phyloP scores from a whole-genome alignment of 2,113 vertebrate genomes.

The Alces alces region DNA sequence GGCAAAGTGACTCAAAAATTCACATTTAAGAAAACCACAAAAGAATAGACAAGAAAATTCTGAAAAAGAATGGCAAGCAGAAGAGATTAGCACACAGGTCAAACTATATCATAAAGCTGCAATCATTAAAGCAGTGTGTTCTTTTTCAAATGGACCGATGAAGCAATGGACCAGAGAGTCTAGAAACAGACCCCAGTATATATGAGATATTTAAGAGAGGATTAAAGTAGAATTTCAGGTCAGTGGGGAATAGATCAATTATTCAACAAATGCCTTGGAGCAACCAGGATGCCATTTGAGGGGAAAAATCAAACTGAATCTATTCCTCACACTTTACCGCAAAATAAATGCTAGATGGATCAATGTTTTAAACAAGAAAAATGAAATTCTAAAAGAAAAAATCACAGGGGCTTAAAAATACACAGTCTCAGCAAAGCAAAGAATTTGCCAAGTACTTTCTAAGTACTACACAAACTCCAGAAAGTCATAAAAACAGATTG shows the following conservation, averaged over 20 bases:
- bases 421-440: background rate
- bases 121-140: slow-evolving; percentile 1
- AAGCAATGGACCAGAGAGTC: background rate
- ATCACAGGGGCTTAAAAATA: slow-evolving; percentile 52
- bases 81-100: background rate
- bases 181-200: background rate
- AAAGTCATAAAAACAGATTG: slow-evolving; percentile 31
- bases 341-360: slow-evolving; percentile 56
- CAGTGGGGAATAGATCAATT: slow-evolving; percentile 28
- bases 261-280: slow-evolving; percentile 41
- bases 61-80: background rate
- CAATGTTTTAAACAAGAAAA: slow-evolving; percentile 61
- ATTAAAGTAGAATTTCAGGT: background rate
- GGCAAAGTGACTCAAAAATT: background rate
- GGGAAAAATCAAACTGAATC: slow-evolving; percentile 4
- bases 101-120: background rate
- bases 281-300: slow-evolving; percentile 6
- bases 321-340: slow-evolving; percentile 54
- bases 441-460: slow-evolving; percentile 34
- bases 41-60: background rate
- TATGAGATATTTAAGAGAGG: background rate
- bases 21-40: background rate
- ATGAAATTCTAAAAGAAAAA: slow-evolving; percentile 40
- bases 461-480: slow-evolving; percentile 4
- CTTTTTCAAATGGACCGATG: background rate